Evolutionary conservation across 2,797 vertebrate genomes (phyloP), one percentile per base, ranked within the genome.

Genomic region (Aulostomus chinensis): DNA sequence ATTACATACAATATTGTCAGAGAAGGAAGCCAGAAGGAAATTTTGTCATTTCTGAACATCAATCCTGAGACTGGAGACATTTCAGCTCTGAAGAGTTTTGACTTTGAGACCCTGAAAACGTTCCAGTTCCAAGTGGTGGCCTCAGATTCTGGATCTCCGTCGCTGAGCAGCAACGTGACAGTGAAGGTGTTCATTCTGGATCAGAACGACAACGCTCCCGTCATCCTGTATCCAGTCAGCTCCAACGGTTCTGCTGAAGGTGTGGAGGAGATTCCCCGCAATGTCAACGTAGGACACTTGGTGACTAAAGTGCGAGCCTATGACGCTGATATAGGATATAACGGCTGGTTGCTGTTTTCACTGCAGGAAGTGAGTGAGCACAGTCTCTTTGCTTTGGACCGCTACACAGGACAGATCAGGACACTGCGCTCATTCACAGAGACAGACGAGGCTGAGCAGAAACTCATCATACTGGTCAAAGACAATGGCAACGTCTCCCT

Each of bases 11-110:
- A 55, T 0, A 60, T 90, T 2, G 12, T 36, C 0, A 80, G 73
- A 73, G 58, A 34, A 5, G 55, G 36, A 0, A 17, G 6, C 2
- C 33, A 45, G 2, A 78, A 45, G 20, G 48, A 69, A 0, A 39
- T 78, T 1, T 0, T 26, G 1, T 71, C 80, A 1, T 88, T 85
- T 4, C 20, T 91, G 0, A 91, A 85, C 30, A 29, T 92, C 0
- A 88, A 89, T 34, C 70, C 90, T 0, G 91, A 93, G 4, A 93
- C 85, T 0, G 93, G 93, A 0, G 73, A 92, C 12, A 90, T 95
- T 41, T 80, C 86, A 0, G 90, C 92, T 0, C 65, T 93, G 21
- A 91, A 89, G 57, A 90, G 89, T 26, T 91, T 94, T 0, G 93
- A 94, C 50, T 94, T 92, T 1, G 93, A 94, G 58, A 81, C 78